Base-by-base conservation (phyloP, 2,888 invertebrate species). In the Mesorhabditis sp. region DNA sequence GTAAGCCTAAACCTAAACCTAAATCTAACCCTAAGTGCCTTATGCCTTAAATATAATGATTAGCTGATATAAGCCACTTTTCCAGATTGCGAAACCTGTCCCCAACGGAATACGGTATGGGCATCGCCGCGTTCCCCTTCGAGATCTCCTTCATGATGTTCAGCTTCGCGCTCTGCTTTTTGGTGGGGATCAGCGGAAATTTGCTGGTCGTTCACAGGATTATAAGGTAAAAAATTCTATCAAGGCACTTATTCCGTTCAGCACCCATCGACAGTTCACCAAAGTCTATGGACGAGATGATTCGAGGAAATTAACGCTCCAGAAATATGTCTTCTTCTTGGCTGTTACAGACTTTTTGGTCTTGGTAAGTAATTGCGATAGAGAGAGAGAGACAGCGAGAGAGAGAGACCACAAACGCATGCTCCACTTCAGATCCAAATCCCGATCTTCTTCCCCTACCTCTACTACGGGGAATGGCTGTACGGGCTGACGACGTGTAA, bases 401-500 rank as follows among this genome's bases (percentile, higher is more conserved):
- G 10, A 45, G 66, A 45, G 15, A 63, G 10, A n/a, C 28, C n/a
- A 15, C 7, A 63, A 63, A 63, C 63, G 13, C 28, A 28, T 63
- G 3, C 81, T 82, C 69, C 86, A 74, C 78, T 70, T 45, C 66
- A 74, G 74, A 70, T 65, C 13, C 64, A 68, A 45, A 74, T 74
- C 44, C 69, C 71, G 4, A 66, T 74, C 65, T 67, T 74, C 4
- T 50, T 74, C 42, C 74, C 74, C 4, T 74, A 73, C 65, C 65
- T 74, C 64, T 73, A 69, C 68, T 73, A 69, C n/a, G 74, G 74
- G 1, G 69, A 74, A 62, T 74, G 74, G 74, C 63, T 74, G 7
- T 65, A 73, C 10, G 74, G 74, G 43, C 67, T 58, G n/a, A 65
- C 67, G 13, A 61, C 70, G 62, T 78, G 78, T 67, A 78, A 78